Base-by-base conservation (phyloP, 2,797 vertebrate species). In the Gymnoscopelus microlampas region DNA sequence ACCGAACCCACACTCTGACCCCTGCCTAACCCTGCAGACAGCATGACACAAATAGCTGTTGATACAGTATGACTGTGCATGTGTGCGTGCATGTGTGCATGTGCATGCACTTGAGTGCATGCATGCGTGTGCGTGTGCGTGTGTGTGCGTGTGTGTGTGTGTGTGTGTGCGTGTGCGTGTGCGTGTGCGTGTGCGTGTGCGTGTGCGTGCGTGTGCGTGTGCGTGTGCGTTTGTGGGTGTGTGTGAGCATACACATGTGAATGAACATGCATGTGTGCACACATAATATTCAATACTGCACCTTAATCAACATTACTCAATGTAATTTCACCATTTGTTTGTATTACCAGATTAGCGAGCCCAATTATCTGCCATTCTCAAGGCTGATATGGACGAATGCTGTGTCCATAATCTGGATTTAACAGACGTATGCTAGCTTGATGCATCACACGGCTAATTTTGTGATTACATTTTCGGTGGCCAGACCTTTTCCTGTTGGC, bases 401-500 rank as follows among this genome's bases (percentile, higher is more conserved):
- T 60, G 80, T n/a, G 68, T 82, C 87, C 80, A 81, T 86, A 86
- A 88, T 70, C 61, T 68, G 59, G 76, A 70, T 58, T 71, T 86
- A 83, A 90, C 73, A 83, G 83, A 84, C 85, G 57, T 60, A 68
- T 60, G 86, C 60, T 74, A 15, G 68, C 85, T 74, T 89, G 89
- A 91, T 90, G 85, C 71, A 91, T 91, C 85, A 39, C 74, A 7
- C 72, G 10, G 87, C 87, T 91, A 90, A 90, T 92, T 85, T 68
- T 1, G 11, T 91, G 88, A 92, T 92, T 92, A 84, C 89, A 92
- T 92, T 91, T 89, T 85, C 90, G 71, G 82, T 83, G 89, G 72
- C 87, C 92, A 93, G 89, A 91, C 90, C 90, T 83, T 85, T 89
- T 90, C 89, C 88, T 91, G 89, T 83, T 71, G 59, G 80, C 86